A percentile compares a stretch with the other conserved stretches of the same genome.
Evolutionary conservation across 2,113 vertebrate species (phyloP).

Genomic region (Oenanthe melanoleuca): DNA sequence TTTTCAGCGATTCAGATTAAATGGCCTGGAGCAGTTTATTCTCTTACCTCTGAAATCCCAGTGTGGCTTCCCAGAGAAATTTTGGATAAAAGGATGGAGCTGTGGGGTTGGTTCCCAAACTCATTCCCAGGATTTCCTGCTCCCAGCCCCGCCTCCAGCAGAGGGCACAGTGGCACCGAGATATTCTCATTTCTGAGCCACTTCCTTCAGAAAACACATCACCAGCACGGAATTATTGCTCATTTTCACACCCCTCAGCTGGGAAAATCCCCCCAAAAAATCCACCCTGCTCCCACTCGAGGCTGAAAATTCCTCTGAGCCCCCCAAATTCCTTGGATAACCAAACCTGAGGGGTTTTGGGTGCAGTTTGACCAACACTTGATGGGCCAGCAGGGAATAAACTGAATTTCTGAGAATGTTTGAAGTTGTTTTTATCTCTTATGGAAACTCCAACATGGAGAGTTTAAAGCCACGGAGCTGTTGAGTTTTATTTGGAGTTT

Average conservation of each 20-base stretch:
- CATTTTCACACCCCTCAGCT: not conserved
- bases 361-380: not conserved
- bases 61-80: no score
- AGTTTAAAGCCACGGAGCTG: not conserved
- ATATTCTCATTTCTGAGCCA: not conserved
- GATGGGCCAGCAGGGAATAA: not conserved
- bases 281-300: not conserved
- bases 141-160: not conserved
- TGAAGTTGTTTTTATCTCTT: accelerated
- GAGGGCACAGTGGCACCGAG: not conserved
- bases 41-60: not conserved
- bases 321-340: not conserved
- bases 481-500: not conserved
- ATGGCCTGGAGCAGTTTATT: not conserved
- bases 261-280: not conserved
- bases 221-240: accelerated
- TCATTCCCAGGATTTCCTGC: not conserved
- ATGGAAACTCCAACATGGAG: not conserved
- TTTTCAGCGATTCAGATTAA: no score
- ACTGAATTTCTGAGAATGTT: not conserved
- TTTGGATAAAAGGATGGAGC: not conserved
- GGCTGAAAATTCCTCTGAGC: not conserved
- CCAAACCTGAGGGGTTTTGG: not conserved
- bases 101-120: not conserved
- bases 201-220: accelerated